A percentile compares a stretch with the other conserved stretches of the same genome.
Conservation (phyloP, 2,113 vertebrate genomes). For the Notothenia coriiceps region DNA sequence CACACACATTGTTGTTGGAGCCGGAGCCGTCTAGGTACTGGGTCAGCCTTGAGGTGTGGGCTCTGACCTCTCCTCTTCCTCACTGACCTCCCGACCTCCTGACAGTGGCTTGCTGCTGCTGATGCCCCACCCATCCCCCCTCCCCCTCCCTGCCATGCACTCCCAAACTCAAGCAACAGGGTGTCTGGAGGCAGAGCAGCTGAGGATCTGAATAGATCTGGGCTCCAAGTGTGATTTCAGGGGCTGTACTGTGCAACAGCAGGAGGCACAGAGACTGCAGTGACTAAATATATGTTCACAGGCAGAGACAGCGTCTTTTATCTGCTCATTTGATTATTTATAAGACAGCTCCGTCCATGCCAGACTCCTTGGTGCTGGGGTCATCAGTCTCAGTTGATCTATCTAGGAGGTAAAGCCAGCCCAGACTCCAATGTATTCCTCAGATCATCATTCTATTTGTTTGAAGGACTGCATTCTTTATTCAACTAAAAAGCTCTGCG, state of each 20-base stretch:
- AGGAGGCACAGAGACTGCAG: constrained; percentile 43
- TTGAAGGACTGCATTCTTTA: constrained; percentile 15
- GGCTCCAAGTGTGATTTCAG: constrained; percentile 51
- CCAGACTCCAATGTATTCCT: background rate
- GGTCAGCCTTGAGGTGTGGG: constrained; percentile 60
- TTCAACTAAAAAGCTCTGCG: constrained; percentile 11
- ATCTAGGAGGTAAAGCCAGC: constrained; percentile 33
- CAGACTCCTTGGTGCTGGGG: constrained; percentile 45
- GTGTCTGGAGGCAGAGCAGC: constrained; percentile 63
- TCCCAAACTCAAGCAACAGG: constrained; percentile 39
- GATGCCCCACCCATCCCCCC: background rate
- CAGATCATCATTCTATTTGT: background rate
- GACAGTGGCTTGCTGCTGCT: constrained; percentile 20
- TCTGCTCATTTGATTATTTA: constrained; percentile 76
- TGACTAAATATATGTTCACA: constrained; percentile 71
- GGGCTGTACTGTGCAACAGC: constrained; percentile 42
- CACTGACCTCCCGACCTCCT: constrained; percentile 56
- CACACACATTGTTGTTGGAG: constrained; percentile 67
- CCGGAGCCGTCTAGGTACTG: constrained; percentile 61
- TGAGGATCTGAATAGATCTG: constrained; percentile 68
- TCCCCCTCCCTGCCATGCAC: background rate
- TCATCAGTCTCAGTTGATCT: constrained; percentile 55
- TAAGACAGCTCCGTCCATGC: constrained; percentile 54
- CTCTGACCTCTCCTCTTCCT: constrained; percentile 36
- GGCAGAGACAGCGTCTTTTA: constrained; percentile 58